Base-by-base conservation (phyloP, 2,113 vertebrate species). In the Plecotus auritus region DNA sequence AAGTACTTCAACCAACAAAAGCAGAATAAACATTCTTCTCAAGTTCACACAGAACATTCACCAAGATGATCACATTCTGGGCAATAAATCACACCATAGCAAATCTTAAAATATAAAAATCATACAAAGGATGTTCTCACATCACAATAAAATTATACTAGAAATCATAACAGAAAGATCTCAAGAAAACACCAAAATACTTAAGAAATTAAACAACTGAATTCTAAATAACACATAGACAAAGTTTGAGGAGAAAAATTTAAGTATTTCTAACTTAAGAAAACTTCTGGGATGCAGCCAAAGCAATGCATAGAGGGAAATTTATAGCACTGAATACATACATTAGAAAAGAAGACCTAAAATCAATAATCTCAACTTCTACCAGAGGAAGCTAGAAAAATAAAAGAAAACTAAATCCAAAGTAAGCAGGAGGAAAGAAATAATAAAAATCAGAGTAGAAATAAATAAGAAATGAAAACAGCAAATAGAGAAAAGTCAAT, bases 1-100 rank as follows among this genome's bases (percentile, higher is more conserved):
- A 28, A 85, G 18, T 28, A 70, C 10, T 59, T 70, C 40, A 70
- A 67, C 61, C 49, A 78, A 94, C 72, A 70, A 78, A 90, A 49
- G 87, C n/a, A 90, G 72, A 94, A 42, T 61, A 85, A 90, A 66
- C 61, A 78, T 49, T 85, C 32, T 67, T 94, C 72, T 90, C 72
- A 78, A 42, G 70, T 26, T 90, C 87, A 77, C 72, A 70, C 11
- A 56, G 70, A 74, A 84, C 80, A 90, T 69, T 90, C 37, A 40
- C 69, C n/a, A 49, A 70, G 20, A 78, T 26, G 61, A 78, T 49
- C 80, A 90, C 26, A 49, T 59, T 69, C 72, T 85, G 26, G 37
- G 35, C 69, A 26, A 66, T 80, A 67, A 77, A 78, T 59, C 20
- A 61, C 20, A 78, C 0, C 10, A 83, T 59, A 37, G 69, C 9